Evolutionary conservation across 2,888 invertebrate species (phyloP).

Genomic region (Drosophila hamatofila): DNA sequence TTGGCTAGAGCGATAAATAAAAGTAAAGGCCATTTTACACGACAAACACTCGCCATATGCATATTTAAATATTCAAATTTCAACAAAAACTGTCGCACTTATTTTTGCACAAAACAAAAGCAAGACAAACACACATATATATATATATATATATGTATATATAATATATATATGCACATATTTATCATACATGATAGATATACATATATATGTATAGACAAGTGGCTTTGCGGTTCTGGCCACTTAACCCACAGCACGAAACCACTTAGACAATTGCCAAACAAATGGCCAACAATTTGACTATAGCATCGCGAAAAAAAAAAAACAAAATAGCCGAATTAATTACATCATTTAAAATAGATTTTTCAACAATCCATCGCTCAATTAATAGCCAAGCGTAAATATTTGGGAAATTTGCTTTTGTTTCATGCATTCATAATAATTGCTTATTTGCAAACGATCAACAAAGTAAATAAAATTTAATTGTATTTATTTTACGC

Average conservation of each 20-base stretch:
- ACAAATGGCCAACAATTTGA: conserved; percentile 56
- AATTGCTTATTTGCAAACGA: not conserved
- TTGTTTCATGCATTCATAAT: conserved; percentile 1
- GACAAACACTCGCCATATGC: conserved; percentile 49
- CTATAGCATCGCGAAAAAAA: not conserved
- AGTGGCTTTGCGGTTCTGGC: conserved; percentile 11
- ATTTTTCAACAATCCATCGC: conserved; percentile 31
- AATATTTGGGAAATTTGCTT: not conserved
- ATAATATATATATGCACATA: not conserved
- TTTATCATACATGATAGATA: not conserved
- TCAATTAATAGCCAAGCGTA: conserved; percentile 11
- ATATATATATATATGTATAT: not conserved
- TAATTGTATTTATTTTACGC: conserved; percentile 1
- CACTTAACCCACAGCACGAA: conserved; percentile 37
- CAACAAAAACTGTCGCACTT: conserved; percentile 55
- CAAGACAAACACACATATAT: not conserved
- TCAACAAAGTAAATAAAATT: conserved; percentile 5
- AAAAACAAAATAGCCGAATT: conserved; percentile 52
- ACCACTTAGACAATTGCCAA: conserved; percentile 33
- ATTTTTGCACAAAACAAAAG: conserved; percentile 27
- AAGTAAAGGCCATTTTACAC: conserved; percentile 68
- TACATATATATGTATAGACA: not conserved
- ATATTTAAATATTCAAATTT: conserved; percentile 72
- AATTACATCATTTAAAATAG: conserved; percentile 67
- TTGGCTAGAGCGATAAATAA: conserved; percentile 73